Percentiles rank a stretch among this genome's conserved stretches.
These are phyloP conservation scores for Plagodis dolabraria DNA, from an alignment of 2,888 invertebrate genomes.

Conservation along the genomic window DNA sequence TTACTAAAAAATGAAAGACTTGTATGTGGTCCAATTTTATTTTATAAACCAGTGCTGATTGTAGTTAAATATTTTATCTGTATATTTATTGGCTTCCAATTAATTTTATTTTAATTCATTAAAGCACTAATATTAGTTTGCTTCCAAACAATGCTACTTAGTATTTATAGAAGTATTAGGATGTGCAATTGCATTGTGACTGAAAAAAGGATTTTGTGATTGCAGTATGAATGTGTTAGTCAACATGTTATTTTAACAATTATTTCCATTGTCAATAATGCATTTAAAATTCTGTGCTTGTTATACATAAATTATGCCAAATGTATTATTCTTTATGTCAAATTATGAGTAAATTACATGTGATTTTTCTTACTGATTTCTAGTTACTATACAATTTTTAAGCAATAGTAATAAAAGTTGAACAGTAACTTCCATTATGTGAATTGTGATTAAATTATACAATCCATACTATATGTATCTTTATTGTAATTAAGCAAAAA, in stretches of 20 bases:
- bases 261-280: constrained; percentile 69
- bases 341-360: constrained; percentile 58
- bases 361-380: constrained; percentile 21
- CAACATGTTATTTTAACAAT: constrained; percentile 62
- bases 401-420: constrained; percentile 31
- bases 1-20: constrained; percentile 67
- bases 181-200: constrained; percentile 76
- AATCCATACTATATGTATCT: constrained; percentile 77
- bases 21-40: constrained; percentile 77
- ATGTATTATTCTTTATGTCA: constrained; percentile 75
- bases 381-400: constrained; percentile 12
- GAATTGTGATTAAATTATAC: constrained; percentile 71
- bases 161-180: constrained; percentile 59
- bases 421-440: constrained; percentile 41
- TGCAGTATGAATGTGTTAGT: constrained; percentile 76
- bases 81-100: constrained; percentile 68
- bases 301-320: constrained; percentile 71
- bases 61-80: constrained; percentile 40
- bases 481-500: constrained; percentile 77
- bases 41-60: constrained; percentile 44
- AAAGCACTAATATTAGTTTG: constrained; percentile 77
- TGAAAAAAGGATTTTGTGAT: constrained; percentile 74
- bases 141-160: constrained; percentile 75
- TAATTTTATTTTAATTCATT: constrained; percentile 52
- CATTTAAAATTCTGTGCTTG: constrained; percentile 75